Percentiles rank a stretch among this genome's conserved stretches.
Evolutionary conservation across 30 jellyfish, hydroid and myxozoan genomes (phyloP).

Genomic region (Aurelia sp.): DNA sequence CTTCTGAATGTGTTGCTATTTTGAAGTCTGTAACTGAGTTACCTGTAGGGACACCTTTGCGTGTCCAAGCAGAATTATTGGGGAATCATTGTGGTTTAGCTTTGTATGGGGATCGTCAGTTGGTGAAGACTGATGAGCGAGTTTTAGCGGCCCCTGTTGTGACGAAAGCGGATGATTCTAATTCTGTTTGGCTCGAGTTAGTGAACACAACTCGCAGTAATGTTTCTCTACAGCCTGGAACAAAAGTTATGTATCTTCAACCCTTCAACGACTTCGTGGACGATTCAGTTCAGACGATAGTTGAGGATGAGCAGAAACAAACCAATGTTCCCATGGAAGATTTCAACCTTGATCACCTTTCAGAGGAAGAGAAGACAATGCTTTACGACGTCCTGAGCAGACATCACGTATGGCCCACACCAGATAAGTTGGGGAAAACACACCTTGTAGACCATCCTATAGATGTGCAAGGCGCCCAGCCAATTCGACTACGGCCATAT

Average conservation of each 20-base stretch:
- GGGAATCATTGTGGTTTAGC: constrained; percentile 85
- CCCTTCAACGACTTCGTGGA: constrained; percentile 5
- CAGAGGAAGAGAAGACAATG: constrained; percentile 14
- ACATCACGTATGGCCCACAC: constrained; percentile 55
- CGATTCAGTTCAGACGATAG: too few relatives aligned
- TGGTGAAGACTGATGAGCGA: constrained; percentile 65
- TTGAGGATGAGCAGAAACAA: too few relatives aligned
- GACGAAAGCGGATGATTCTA: constrained; percentile 63
- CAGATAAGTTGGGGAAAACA: constrained; percentile 46
- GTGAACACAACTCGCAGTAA: constrained; percentile 67
- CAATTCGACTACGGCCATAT: constrained; percentile 68
- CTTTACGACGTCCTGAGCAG: constrained; percentile 8
- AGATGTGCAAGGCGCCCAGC: constrained; percentile 49
- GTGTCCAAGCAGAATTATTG: constrained; percentile 57
- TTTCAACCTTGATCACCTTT: too few relatives aligned
- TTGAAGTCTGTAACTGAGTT: constrained; percentile 52
- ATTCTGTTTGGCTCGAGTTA: constrained; percentile 68
- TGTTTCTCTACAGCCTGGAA: constrained; percentile 74
- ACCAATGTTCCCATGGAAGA: constrained; percentile 9
- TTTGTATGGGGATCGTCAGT: constrained; percentile 75
- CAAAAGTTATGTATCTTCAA: constrained; percentile 63
- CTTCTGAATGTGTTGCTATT: constrained; percentile 77
- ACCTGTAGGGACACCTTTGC: constrained; percentile 80
- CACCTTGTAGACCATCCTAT: constrained; percentile 41
- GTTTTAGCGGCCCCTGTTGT: constrained; percentile 75